phyloP scores from a whole-genome alignment of 2,888 invertebrate genomes.

The Folsomia candida region DNA sequence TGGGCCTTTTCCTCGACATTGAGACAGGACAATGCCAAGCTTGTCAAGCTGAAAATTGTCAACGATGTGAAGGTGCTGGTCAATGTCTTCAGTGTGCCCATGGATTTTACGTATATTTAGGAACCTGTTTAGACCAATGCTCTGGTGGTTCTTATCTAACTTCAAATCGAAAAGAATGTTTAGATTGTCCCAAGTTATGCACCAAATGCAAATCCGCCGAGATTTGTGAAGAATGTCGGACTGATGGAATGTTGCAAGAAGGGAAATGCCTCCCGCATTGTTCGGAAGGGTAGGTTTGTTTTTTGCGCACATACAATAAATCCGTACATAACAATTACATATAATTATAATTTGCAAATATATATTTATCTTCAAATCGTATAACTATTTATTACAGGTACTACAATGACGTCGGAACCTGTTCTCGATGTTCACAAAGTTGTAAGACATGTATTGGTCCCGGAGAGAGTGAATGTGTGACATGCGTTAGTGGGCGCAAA shows the following conservation, averaged over 20 bases:
- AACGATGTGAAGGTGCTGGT: slow-evolving; percentile 32
- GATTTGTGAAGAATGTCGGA: slow-evolving; percentile 77
- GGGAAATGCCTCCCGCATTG: slow-evolving; percentile 79
- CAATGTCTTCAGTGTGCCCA: slow-evolving; percentile 41
- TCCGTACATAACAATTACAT: too few species aligned
- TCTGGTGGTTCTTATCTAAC: slow-evolving; percentile 40
- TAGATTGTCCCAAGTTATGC: slow-evolving; percentile 43
- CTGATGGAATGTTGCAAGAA: slow-evolving; percentile 73
- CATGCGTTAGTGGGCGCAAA: slow-evolving; percentile 76
- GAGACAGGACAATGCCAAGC: slow-evolving; percentile 37
- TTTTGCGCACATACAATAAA: too few species aligned
- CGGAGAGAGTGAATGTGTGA: slow-evolving; percentile 77
- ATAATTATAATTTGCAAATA: background rate
- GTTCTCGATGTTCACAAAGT: slow-evolving; percentile 77
- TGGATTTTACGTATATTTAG: slow-evolving; percentile 33
- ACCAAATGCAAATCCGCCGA: slow-evolving; percentile 60
- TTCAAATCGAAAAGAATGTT: slow-evolving; percentile 39
- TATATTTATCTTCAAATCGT: slow-evolving; percentile 1
- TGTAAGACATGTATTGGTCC: slow-evolving; percentile 84
- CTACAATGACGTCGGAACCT: slow-evolving; percentile 79
- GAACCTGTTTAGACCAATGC: slow-evolving; percentile 39
- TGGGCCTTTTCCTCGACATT: slow-evolving; percentile 37
- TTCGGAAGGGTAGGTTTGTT: slow-evolving; percentile 63
- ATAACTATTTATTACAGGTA: slow-evolving; percentile 60
- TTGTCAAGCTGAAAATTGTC: slow-evolving; percentile 42